Conservation (phyloP, 1,140 invertebrate species). For the Lepidurus apus region DNA sequence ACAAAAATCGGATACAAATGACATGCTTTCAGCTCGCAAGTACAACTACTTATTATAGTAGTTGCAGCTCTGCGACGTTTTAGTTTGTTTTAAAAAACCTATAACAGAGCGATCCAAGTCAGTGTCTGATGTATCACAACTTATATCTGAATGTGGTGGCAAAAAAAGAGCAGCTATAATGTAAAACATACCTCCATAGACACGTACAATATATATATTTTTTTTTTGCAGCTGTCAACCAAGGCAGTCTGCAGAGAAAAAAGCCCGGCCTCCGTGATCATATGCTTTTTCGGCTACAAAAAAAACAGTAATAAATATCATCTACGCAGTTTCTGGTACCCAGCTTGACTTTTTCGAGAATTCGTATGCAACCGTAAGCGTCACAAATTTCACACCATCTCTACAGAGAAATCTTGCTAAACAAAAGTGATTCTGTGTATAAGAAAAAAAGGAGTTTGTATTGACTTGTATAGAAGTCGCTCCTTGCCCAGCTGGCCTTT, state of each 20-base stretch:
- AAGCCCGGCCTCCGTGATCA: not conserved
- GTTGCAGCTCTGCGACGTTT: too few relatives aligned
- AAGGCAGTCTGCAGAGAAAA: not conserved
- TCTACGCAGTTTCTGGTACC: not conserved
- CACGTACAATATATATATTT: not conserved
- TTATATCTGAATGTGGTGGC: not conserved
- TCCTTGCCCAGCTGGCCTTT: constrained; percentile 5
- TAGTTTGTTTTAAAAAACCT: not conserved
- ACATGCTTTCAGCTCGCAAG: too few relatives aligned
- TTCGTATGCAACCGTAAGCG: not conserved
- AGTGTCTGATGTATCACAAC: constrained; percentile 1
- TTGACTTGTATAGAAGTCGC: constrained; percentile 14
- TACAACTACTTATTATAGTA: too few relatives aligned
- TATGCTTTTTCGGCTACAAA: not conserved
- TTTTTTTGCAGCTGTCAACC: not conserved
- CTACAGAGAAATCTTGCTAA: not conserved
- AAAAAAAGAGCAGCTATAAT: constrained; percentile 16
- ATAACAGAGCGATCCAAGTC: not conserved
- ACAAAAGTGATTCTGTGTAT: not conserved
- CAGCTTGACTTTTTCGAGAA: not conserved
- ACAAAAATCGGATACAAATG: too few relatives aligned
- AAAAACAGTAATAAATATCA: not conserved
- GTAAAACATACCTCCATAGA: constrained; percentile 15
- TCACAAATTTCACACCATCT: not conserved
- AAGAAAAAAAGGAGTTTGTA: not conserved